Evolutionary conservation across 2,113 vertebrate species (phyloP), one percentile per base, ranked within the genome.

Genomic region (Corythoichthys haematopterus): DNA sequence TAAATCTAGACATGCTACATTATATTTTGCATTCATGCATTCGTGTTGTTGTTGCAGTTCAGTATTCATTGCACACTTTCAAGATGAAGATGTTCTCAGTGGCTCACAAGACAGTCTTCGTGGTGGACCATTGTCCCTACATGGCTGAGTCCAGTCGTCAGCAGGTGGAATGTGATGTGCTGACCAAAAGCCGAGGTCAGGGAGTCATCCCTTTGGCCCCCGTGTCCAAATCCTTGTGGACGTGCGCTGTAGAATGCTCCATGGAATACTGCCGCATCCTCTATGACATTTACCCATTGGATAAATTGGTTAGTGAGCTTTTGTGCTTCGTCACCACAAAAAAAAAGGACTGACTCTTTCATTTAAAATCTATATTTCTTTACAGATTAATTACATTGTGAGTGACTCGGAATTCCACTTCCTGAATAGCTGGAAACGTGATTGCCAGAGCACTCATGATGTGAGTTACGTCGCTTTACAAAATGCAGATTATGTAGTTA

Each of bases 181-280:
- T 99, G 80, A 95, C 95, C 48, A 99, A 99, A 88, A 98, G 94
- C 37, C 92, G 97, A 28, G 91, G 92, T 13, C 97, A 98, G 77
- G 96, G 95, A 36, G 94, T 99, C 71, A 98, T 99, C 79, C 97
- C 97, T 38, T 72, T 99, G 71, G 96, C 97, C 3, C 96, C 97
- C 0, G 95, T 99, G 74, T 97, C 97, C 66, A 98, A 98, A 70
- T 99, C 97, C 0, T 87, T 99, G 10, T 99, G 97, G 97, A 99
- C 97, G 0, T 99, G 97, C 45, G 97, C 96, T 0, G 94, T 99
- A 70, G 97, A 99, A 66, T 98, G 96, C 40, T 97, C 97, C 35
- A 97, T 99, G 96, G 97, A 99, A 74, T 99, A 98, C 71, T 99
- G 96, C 61, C 92, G 97, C 67, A 99, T 99, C 84, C 95, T 99